Evolutionary conservation across 1,140 invertebrate species (phyloP), one percentile per base, ranked within the genome.

Genomic region (Euborellia annulipes): DNA sequence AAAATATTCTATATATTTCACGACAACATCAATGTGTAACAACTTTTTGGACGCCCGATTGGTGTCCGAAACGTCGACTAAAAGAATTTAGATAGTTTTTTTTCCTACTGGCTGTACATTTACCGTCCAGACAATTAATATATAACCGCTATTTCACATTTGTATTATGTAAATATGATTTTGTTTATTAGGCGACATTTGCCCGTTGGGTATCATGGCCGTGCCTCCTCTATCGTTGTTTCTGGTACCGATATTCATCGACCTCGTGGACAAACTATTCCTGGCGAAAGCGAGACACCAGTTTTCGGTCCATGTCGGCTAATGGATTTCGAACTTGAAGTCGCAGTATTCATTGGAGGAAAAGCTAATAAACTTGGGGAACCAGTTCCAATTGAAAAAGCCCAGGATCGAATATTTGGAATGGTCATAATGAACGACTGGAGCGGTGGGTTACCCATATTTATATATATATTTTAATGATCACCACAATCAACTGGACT

Each of bases 371-470:
- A 76, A 37, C 54, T 95, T 6, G 94, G 95, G 1, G 71, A 91
- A 50, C 72, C 84, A 3, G 78, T 98, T 41, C 67, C 76, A 13
- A 82, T 93, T 2, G 72, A 79, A 3, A 69, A 84, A 39, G 85
- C 90, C n/a, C 76, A 90, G 38, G 80, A 98, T 41, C 77, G 90
- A 58, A 94, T 99, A 52, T 99, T 99, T 68, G 96, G 96, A 46
- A 84, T 98, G 66, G 91, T 97, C 3, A 64, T 96, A 0, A 92
- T 98, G 88, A 99, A 99, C 61, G 96, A 99, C 63, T 99, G 96
- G 96, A 95, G 90, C 66, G 88, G 87, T 88, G 64, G 62, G 61
- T 59, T 54, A 30, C 27, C 32, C 1, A 23, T n/a, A n/a, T n/a
- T n/a, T n/a, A n/a, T n/a, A n/a, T n/a, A n/a, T n/a, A n/a, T n/a